Percentiles rank a stretch among this genome's conserved stretches.
Conservation (phyloP, 2,888 invertebrate genomes). For the Hyles lineata region DNA sequence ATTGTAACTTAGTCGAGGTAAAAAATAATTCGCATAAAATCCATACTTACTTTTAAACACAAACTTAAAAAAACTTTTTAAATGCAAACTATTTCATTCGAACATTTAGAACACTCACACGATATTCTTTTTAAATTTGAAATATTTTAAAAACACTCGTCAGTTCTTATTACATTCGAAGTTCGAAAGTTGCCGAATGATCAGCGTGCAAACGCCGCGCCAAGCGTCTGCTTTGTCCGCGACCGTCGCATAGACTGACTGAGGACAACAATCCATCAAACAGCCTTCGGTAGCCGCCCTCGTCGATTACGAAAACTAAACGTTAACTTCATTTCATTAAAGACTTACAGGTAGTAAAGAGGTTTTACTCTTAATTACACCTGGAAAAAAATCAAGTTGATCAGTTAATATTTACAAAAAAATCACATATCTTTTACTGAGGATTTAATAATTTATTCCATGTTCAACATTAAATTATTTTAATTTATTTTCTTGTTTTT, state of each 20-base stretch:
- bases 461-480: too few species aligned
- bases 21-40: background rate
- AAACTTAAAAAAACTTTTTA: background rate
- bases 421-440: too few species aligned
- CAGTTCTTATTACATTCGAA: conserved; percentile 3
- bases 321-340: background rate
- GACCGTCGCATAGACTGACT: conserved; percentile 25
- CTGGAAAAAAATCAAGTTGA: background rate
- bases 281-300: background rate
- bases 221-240: conserved; percentile 17
- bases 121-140: background rate
- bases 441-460: too few species aligned
- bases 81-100: background rate
- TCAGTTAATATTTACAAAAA: background rate
- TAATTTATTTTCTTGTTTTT: too few species aligned
- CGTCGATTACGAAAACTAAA: background rate
- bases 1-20: too few species aligned
- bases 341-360: background rate
- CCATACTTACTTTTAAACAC: conserved; percentile 7
- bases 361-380: too few species aligned
- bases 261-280: conserved; percentile 14
- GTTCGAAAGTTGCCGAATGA: background rate
- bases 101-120: background rate
- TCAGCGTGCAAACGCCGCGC: background rate
- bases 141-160: background rate